Conservation (phyloP, 1,140 invertebrate genomes). For the Acromyrmex echinatior region DNA sequence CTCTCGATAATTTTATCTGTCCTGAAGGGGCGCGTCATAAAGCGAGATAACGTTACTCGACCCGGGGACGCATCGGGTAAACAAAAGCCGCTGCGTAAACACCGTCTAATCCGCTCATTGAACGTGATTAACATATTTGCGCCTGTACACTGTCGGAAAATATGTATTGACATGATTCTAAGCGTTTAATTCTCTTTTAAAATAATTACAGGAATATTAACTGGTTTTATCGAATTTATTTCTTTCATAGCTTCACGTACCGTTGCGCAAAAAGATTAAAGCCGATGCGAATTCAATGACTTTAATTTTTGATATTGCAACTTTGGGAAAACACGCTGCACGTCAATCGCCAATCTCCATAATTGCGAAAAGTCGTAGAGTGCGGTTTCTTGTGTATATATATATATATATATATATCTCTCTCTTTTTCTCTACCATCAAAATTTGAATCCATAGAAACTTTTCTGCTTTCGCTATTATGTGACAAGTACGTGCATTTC, state of each 20-base stretch:
- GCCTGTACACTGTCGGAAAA: background rate
- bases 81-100: slow-evolving; percentile 10
- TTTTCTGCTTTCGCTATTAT: background rate
- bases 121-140: slow-evolving; percentile 35
- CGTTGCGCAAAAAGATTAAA: background rate
- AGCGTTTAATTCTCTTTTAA: background rate
- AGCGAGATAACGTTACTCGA: background rate
- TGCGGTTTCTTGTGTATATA: background rate
- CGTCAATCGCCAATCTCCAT: background rate
- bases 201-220: background rate
- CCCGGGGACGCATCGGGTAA: background rate
- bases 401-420: too few relatives aligned
- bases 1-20: background rate
- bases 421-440: background rate
- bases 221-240: slow-evolving; percentile 6
- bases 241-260: background rate
- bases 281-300: background rate
- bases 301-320: slow-evolving; percentile 1
- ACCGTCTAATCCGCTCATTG: slow-evolving; percentile 30
- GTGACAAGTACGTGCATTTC: background rate
- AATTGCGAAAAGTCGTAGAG: background rate
- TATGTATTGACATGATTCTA: background rate
- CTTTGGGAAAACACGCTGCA: background rate
- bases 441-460: background rate
- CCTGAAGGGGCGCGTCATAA: background rate